Evolutionary conservation across 2,797 vertebrate species (phyloP).

Genomic region (Crypturellus tataupa): DNA sequence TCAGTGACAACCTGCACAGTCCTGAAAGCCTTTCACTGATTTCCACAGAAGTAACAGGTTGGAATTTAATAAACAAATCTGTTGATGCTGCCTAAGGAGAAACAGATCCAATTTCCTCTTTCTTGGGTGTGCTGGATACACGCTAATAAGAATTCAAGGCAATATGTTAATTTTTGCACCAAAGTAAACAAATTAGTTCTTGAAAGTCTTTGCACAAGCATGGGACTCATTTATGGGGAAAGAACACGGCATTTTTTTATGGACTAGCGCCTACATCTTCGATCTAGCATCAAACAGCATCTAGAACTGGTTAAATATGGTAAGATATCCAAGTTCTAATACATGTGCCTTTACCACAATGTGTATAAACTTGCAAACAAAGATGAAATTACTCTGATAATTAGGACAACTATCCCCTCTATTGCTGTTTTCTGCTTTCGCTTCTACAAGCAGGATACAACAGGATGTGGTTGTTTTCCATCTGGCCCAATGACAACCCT

Average conservation of each 20-base stretch:
- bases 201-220: neutral
- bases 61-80: constrained; percentile 57
- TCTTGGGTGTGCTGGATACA: neutral
- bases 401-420: neutral
- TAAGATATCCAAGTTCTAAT: neutral
- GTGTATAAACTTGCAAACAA: constrained; percentile 10
- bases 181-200: neutral
- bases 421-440: neutral
- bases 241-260: neutral
- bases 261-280: neutral
- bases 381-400: neutral
- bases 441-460: neutral
- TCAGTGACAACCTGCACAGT: neutral
- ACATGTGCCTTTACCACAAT: rapidly evolving
- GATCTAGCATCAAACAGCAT: neutral
- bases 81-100: constrained; percentile 1
- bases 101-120: neutral
- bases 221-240: neutral
- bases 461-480: constrained; percentile 22
- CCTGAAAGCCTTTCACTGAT: neutral
- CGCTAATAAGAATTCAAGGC: neutral
- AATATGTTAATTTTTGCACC: neutral
- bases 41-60: neutral
- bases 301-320: neutral
- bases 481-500: constrained; percentile 31